Evolutionary conservation across 2,797 vertebrate species (phyloP).

Genomic region (Galago senegalensis): DNA sequence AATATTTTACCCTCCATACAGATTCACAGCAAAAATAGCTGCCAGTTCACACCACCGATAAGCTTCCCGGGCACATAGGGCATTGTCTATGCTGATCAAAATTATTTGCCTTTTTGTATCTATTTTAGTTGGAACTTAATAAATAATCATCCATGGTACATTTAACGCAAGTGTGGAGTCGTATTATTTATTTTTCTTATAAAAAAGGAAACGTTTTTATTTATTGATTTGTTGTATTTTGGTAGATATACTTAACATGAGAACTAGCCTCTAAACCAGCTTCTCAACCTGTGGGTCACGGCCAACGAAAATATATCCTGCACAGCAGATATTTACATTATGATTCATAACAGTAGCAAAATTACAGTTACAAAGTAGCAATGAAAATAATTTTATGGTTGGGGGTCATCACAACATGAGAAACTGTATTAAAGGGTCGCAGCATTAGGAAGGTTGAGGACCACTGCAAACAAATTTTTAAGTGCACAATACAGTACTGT

Average conservation of each 20-base stretch:
- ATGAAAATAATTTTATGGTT: too few species aligned
- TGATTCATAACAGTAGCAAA: too few species aligned
- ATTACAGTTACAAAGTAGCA: too few species aligned
- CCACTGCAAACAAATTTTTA: not conserved
- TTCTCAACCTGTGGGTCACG: too few species aligned
- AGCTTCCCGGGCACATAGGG: not conserved
- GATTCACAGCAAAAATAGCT: not conserved
- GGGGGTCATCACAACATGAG: too few species aligned
- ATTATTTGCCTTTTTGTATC: not conserved
- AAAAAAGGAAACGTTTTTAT: not conserved
- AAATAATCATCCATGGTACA: not conserved
- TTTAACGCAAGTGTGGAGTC: not conserved
- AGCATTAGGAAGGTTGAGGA: too few species aligned
- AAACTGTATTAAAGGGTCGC: too few species aligned
- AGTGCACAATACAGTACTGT: not conserved
- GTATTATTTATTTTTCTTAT: not conserved
- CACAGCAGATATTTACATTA: too few species aligned
- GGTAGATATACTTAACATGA: not conserved
- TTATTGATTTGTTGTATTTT: not conserved
- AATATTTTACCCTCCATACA: not conserved
- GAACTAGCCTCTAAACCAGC: not conserved
- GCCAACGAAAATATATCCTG: too few species aligned
- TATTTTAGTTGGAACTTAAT: conserved; percentile 21
- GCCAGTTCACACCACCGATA: not conserved
- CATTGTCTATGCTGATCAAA: not conserved